Base-by-base conservation (phyloP, 1,140 invertebrate genomes). In the Drosophila quadrilineata region DNA sequence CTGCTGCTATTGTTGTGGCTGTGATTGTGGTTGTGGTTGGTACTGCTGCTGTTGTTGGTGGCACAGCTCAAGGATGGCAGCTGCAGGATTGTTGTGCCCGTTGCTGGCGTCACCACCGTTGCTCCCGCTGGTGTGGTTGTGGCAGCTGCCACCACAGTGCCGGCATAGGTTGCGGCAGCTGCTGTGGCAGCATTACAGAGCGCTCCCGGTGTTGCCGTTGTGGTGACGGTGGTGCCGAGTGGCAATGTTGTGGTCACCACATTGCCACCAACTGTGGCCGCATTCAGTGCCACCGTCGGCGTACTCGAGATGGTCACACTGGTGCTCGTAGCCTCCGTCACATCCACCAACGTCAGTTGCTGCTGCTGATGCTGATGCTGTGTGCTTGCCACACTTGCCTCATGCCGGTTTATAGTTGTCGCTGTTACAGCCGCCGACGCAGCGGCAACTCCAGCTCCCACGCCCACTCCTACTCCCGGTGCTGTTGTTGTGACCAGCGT, bases 251-350 rank as follows among this genome's bases (percentile, higher is more conserved):
- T 35, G 35, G 22, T 21, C 9, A 28, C 14, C 60, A 67, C 17
- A 52, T 17, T 38, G 17, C 38, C 28, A 3, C 58, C 64, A 0
- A 29, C 43, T 6, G 49, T 29, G 2, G 76, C 40, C n/a, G 77
- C 79, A 45, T 70, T 85, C 1, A 85, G 14, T 1, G 74, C 49
- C 1, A 69, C 59, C 0, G 74, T 26, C 3, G 77, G 70, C 10
- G 77, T 71, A 19, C 77, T 82, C 46, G 77, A 84, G 35, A 85
- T 85, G 43, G 77, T 85, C 24, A 85, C 77, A 43, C 77, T 84
- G 43, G 79, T 84, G 40, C 79, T 84, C 0, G 79, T 86, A 8
- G 80, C 79, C 36, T 86, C 79, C 10, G 71, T 86, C 4, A 86
- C 79, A 60, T 80, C 79, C 10, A 85, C 79, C 1, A 85, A 41